Evolutionary conservation across 2,797 vertebrate genomes (phyloP), one percentile per base, ranked within the genome.

Genomic region (Euthynnus affinis): DNA sequence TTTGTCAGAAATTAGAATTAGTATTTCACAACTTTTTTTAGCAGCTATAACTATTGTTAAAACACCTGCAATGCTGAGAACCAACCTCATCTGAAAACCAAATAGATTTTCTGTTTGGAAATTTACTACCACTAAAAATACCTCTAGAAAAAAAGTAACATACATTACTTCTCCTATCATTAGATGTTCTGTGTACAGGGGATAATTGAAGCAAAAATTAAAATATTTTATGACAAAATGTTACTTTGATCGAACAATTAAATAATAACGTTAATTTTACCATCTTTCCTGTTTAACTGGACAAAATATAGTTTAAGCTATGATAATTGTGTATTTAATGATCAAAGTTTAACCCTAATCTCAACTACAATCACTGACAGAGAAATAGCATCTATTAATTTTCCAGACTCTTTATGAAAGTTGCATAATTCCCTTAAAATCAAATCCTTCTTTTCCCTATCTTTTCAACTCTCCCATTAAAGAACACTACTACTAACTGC

Each of bases 31-130:
- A 34, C 32, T 34, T 34, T 9, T 9, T 7, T 34, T 34, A 74
- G 56, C 55, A 56, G 55, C 55, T 37, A 8, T n/a, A 67, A 23
- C 17, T 22, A 34, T 52, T 57, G 48, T 55, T 42, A 52, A 68
- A 77, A 23, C 63, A 64, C 51, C 27, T 40, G 15, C 69, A 57
- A 59, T 14, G 29, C 66, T 51, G 46, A 71, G 25, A 63, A 32
- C 14, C 20, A 18, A 40, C 5, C 34, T 65, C 15, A 46, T 25
- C 20, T 58, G 32, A 64, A 29, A 57, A 64, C 22, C 17, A 37
- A 55, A 13, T 37, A 3, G 5, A 23, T 7, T 9, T 40, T 27
- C 8, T 32, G 37, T 69, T 37, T 52, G 5, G 1, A 37, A 51
- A 56, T 18, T 6, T 15, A 29, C 25, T 17, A 68, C 34, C 18